Evolutionary conservation across 1,140 invertebrate species (phyloP).

Genomic region (Xylocopa sonorina): DNA sequence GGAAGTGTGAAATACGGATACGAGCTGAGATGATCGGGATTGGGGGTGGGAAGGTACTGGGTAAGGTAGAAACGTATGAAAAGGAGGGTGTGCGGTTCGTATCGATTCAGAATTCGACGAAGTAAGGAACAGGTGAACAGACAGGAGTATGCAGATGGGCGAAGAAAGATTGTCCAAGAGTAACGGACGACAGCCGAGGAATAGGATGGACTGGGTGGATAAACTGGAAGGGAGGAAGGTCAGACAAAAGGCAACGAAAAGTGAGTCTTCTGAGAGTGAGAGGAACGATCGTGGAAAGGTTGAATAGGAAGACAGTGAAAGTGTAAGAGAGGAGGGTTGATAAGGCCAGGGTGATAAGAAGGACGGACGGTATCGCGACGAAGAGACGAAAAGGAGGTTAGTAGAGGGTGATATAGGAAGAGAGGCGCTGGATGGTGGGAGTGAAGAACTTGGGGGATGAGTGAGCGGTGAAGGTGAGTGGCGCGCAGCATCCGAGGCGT

Average conservation of each 20-base stretch:
- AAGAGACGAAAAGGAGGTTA: slow-evolving; percentile 28
- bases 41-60: neutral
- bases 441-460: neutral
- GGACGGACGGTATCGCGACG: neutral
- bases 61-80: slow-evolving; percentile 2
- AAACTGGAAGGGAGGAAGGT: too few species aligned
- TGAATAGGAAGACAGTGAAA: neutral
- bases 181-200: neutral
- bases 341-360: too few species aligned
- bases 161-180: neutral
- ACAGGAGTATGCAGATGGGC: neutral
- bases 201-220: too few species aligned
- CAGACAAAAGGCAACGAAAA: neutral
- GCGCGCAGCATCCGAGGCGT: slow-evolving; percentile 40
- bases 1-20: neutral
- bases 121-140: neutral
- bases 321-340: neutral
- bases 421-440: neutral
- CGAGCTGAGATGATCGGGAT: neutral
- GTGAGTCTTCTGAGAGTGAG: neutral
- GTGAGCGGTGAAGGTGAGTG: slow-evolving; percentile 3
- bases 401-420: neutral
- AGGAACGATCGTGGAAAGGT: neutral
- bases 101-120: neutral
- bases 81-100: neutral